Conservation (phyloP, 2,113 vertebrate genomes). For the Lepus europaeus region DNA sequence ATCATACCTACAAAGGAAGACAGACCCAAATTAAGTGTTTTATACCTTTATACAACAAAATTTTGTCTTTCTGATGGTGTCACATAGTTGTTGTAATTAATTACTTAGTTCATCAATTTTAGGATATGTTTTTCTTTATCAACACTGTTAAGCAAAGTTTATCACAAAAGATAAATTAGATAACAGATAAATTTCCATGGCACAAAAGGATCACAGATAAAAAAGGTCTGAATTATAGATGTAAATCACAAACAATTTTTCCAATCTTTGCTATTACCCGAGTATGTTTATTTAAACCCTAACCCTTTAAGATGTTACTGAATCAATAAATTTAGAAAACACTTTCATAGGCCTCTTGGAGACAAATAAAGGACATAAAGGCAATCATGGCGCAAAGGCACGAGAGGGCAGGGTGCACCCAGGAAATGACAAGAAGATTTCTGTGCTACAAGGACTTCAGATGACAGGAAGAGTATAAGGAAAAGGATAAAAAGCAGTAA, state of each 20-base stretch:
- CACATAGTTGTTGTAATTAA: background rate
- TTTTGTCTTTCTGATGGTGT: background rate
- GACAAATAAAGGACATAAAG: conserved; percentile 5
- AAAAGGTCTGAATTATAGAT: conserved; percentile 32
- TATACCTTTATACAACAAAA: background rate
- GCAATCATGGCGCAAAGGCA: background rate
- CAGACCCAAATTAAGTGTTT: background rate
- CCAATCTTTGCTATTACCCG: conserved; percentile 44
- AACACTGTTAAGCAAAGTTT: conserved; percentile 34
- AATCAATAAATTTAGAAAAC: conserved; percentile 14
- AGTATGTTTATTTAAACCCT: background rate
- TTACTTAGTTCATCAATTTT: conserved; percentile 39
- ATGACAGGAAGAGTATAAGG: background rate
- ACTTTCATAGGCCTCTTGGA: conserved; percentile 17
- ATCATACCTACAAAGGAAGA: conserved; percentile 94
- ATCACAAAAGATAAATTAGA: conserved; percentile 25
- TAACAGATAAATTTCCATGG: conserved; percentile 30
- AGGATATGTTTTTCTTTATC: conserved; percentile 29
- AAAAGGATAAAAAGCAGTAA: background rate
- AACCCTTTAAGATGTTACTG: conserved; percentile 7
- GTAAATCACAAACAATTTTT: background rate
- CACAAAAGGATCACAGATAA: background rate
- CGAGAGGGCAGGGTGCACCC: background rate
- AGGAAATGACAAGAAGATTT: background rate
- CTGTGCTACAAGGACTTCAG: background rate